A percentile compares a stretch with the other conserved stretches of the same genome.
phyloP scores from a whole-genome alignment of 2,113 vertebrate genomes.

The Mobula hypostoma region DNA sequence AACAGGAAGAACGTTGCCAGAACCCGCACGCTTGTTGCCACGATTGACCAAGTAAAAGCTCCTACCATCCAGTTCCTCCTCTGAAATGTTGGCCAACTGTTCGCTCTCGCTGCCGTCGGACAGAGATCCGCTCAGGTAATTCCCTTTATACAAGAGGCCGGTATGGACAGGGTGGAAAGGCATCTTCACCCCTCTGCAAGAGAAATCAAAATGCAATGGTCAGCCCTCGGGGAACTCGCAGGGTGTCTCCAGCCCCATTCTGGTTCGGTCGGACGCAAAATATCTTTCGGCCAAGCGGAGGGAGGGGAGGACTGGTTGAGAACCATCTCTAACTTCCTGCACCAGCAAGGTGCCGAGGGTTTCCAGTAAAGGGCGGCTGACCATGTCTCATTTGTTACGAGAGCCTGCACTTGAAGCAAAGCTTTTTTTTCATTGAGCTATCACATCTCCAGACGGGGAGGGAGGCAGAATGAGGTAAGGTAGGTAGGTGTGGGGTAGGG shows the following conservation, averaged over 20 bases:
- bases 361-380: neutral
- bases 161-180: conserved; percentile 98
- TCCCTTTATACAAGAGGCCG: conserved; percentile 94
- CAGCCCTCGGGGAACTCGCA: neutral
- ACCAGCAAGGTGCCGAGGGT: neutral
- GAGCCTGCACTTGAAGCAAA: neutral
- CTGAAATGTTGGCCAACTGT: conserved; percentile 86
- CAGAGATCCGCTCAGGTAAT: conserved; percentile 89
- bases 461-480: neutral
- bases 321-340: neutral
- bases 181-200: conserved; percentile 82
- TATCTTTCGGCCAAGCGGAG: neutral
- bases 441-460: neutral
- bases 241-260: neutral
- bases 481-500: neutral
- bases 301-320: neutral
- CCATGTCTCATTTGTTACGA: neutral
- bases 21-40: neutral
- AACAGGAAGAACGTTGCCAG: neutral
- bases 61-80: conserved; percentile 90
- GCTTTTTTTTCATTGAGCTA: neutral
- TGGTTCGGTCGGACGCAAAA: neutral
- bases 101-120: conserved; percentile 88
- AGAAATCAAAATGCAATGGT: conserved; percentile 6
- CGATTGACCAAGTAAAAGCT: neutral